Evolutionary conservation across 2,113 vertebrate species (phyloP), one percentile per base, ranked within the genome.

Genomic region (Sporophila hypoxantha): DNA sequence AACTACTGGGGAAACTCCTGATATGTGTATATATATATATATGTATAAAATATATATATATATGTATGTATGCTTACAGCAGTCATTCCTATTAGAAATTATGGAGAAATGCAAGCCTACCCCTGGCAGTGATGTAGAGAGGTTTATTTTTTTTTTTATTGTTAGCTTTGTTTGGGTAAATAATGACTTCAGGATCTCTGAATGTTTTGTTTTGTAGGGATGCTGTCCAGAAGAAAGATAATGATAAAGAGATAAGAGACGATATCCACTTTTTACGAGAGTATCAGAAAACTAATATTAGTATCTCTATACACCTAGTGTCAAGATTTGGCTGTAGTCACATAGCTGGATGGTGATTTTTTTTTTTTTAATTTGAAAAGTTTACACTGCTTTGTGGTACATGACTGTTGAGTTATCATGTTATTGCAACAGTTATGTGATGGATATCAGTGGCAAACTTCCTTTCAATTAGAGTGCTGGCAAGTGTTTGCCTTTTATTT

Each of bases 241-340:
- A 19, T 42, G n/a, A 53, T 49, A 71, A 79, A 44, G 39, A 94
- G 14, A 52, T 66, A 46, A 55, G 25, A 82, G 27, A 25, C 5
- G n/a, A 4, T 46, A 42, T 21, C 12, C 5, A 26, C 67, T 88
- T 85, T 92, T 93, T 86, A 52, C 83, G 14, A 85, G 49, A 49
- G 11, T 82, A 88, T 44, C 47, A 65, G 30, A 87, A 92, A 79
- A 86, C 57, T 85, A 77, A 39, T 92, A 90, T 76, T 94, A 91
- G 73, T 91, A 78, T 68, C 37, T 29, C 62, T 67, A 12, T 49
- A 71, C 64, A 30, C 36, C 85, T 75, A 29, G 1, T 52, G 50
- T 77, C 44, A 81, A 74, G 61, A 56, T 83, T 39, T 89, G 23
- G 27, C n/a, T 60, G 37, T 36, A 88, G 37, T 69, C 70, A 62